These are phyloP conservation scores for Calyptommatus sinebrachiatus DNA, from an alignment of 2,113 vertebrate species.

Conservation along the genomic window DNA sequence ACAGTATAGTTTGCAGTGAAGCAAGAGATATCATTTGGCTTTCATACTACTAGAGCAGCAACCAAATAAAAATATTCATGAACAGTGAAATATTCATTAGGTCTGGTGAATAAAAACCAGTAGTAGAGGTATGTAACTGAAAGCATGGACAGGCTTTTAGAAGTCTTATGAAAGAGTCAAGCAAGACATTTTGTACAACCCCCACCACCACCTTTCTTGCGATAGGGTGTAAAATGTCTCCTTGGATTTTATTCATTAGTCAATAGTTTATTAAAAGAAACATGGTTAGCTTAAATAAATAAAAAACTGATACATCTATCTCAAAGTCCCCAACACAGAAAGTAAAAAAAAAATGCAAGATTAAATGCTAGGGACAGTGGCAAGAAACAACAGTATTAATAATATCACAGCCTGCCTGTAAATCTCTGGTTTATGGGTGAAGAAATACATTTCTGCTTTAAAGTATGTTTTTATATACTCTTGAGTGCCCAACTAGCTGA, in stretches of 20 bases:
- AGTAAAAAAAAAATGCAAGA: conserved; percentile 59
- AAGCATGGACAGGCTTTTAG: background rate
- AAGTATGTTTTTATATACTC: conserved; percentile 78
- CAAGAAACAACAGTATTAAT: conserved; percentile 74
- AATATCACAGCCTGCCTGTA: conserved; percentile 74
- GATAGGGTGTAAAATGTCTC: background rate
- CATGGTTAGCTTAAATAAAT: conserved; percentile 29
- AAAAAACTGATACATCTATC: conserved; percentile 31
- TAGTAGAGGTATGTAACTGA: background rate
- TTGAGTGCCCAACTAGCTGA: conserved; percentile 77
- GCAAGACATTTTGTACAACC: background rate
- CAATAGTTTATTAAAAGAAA: conserved; percentile 26
- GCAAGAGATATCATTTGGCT: conserved; percentile 52
- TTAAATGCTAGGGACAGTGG: conserved; percentile 61
- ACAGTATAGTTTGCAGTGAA: background rate
- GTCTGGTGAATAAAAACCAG: conserved; percentile 30
- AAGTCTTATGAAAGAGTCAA: background rate
- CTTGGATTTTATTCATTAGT: background rate
- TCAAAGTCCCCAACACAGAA: conserved; percentile 42
- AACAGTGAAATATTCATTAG: conserved; percentile 48
- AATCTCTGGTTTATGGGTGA: conserved; percentile 77
- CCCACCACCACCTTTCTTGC: background rate
- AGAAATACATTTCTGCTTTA: conserved; percentile 77
- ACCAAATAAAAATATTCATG: conserved; percentile 58
- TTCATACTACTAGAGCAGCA: conserved; percentile 62